A percentile compares a stretch with the other conserved stretches of the same genome.
Conservation (phyloP, 2,797 vertebrate genomes). For the Peromyscus nudipes region DNA sequence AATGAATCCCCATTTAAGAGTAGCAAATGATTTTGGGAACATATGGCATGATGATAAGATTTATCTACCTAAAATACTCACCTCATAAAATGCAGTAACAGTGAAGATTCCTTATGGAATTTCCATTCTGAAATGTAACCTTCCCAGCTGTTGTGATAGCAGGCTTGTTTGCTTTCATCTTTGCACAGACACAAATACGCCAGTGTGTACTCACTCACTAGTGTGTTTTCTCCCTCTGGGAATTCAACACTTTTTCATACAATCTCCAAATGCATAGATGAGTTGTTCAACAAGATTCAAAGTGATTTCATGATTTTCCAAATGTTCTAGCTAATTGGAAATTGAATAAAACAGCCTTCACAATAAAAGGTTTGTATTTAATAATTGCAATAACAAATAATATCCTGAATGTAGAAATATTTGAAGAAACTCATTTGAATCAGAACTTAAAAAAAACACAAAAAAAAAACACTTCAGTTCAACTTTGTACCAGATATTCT, state of each 20-base stretch:
- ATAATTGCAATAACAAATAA: not conserved
- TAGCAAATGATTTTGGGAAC: not conserved
- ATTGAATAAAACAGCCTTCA: not conserved
- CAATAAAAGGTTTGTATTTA: not conserved
- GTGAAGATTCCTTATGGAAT: not conserved
- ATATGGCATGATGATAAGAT: not conserved
- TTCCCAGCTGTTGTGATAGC: not conserved
- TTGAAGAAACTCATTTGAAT: constrained; percentile 45
- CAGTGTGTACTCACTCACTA: not conserved
- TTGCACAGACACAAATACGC: not conserved
- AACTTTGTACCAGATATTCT: not conserved
- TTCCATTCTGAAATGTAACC: not conserved
- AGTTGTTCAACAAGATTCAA: constrained; percentile 7
- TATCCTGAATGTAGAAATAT: not conserved
- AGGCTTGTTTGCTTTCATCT: not conserved
- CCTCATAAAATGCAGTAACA: not conserved
- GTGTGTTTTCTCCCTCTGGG: not conserved
- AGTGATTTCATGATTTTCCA: not conserved
- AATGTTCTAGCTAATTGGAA: not conserved
- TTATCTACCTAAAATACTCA: constrained; percentile 1
- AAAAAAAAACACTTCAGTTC: not conserved
- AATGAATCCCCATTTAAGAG: not conserved
- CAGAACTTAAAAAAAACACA: not conserved
- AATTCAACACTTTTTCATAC: not conserved
- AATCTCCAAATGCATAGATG: not conserved